Evolutionary conservation across 2,888 invertebrate genomes (phyloP).

Genomic region (Spialia ferax): DNA sequence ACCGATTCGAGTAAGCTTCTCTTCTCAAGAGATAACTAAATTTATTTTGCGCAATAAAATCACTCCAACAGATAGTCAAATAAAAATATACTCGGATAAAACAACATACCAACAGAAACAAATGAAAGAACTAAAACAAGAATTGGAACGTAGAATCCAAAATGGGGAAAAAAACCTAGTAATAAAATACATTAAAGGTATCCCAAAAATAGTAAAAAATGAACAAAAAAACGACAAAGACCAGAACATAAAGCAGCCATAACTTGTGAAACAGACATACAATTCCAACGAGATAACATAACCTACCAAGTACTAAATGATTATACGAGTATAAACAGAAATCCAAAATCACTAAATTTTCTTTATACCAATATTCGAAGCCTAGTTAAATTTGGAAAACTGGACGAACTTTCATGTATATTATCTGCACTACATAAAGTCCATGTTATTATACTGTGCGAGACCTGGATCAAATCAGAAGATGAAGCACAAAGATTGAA

Average conservation of each 20-base stretch:
- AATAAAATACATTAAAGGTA: conserved; percentile 13
- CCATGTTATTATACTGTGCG: conserved; percentile 20
- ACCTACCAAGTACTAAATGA: not conserved
- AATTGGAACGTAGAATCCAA: not conserved
- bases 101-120: not conserved
- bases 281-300: not conserved
- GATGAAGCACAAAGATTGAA: conserved; percentile 1
- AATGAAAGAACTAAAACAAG: not conserved
- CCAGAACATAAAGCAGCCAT: not conserved
- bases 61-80: not conserved
- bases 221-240: conserved; percentile 8
- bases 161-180: conserved; percentile 2
- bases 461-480: conserved; percentile 36
- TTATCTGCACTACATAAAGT: not conserved
- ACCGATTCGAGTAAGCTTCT: not conserved
- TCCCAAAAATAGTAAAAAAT: not conserved
- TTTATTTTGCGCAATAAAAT: not conserved
- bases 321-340: not conserved
- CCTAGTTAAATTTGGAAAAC: conserved; percentile 24
- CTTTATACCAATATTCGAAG: conserved; percentile 8
- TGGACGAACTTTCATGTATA: conserved; percentile 31
- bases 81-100: conserved; percentile 18
- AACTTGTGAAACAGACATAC: not conserved
- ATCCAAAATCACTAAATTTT: not conserved
- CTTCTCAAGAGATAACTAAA: not conserved